phyloP scores from a whole-genome alignment of 2,113 vertebrate genomes.

The Casuarius casuarius region DNA sequence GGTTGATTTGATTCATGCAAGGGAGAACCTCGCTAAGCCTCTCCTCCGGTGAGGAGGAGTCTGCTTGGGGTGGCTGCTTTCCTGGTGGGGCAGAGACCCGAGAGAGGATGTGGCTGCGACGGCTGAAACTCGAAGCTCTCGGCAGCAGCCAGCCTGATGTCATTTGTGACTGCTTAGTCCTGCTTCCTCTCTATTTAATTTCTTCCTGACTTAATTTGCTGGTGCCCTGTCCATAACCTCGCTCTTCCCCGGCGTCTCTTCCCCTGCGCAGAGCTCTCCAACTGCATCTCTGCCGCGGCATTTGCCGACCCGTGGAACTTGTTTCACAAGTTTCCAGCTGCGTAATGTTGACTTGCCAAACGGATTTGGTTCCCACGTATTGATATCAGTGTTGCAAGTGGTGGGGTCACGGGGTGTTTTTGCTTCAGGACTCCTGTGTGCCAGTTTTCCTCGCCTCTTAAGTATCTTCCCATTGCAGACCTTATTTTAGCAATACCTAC shows the following conservation, averaged over 20 bases:
- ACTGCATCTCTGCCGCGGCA: background rate
- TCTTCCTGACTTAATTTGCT: conserved; percentile 42
- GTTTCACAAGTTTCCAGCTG: conserved; percentile 16
- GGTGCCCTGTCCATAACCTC: conserved; percentile 5
- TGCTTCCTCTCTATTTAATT: conserved; percentile 44
- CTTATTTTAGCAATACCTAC: background rate
- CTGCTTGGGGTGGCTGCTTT: accelerated
- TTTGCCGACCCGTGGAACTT: background rate
- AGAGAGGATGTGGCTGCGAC: background rate
- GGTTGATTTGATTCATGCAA: background rate
- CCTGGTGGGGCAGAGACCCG: background rate
- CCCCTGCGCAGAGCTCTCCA: background rate
- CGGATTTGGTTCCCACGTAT: conserved; percentile 31
- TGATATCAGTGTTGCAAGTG: conserved; percentile 1
- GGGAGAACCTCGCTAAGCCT: background rate
- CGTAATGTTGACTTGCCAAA: background rate
- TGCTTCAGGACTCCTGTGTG: background rate
- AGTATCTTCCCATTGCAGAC: background rate
- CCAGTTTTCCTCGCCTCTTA: background rate
- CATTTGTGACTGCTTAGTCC: background rate
- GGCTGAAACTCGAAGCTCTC: background rate
- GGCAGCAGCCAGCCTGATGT: background rate
- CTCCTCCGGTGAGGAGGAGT: background rate
- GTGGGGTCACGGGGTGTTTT: background rate
- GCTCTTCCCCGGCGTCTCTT: background rate